Evolutionary conservation across 2,888 invertebrate genomes (phyloP), one percentile per base, ranked within the genome.

Genomic region (Tricholauxania praeusta): DNA sequence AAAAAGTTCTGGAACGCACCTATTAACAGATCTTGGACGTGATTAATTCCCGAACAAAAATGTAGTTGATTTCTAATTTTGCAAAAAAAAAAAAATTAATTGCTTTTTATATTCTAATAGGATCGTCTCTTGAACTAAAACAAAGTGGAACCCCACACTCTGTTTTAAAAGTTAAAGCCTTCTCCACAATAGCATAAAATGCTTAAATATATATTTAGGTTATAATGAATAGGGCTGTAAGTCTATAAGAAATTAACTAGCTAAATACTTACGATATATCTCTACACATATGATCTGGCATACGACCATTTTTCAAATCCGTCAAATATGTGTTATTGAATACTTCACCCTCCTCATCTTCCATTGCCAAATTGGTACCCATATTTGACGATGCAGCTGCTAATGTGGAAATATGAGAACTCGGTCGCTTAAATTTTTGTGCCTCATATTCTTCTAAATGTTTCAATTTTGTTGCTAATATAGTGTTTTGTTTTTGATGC

Each of bases 321-420:
- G 89, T 89, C 76, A 96, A 89, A 83, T 93, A 94, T 66, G 93
- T 93, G 78, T 93, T 94, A 85, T 95, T 94, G 83, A 96, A 96
- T 60, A 93, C 89, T 83, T 96, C 95, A 60, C 93, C 94, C 79
- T 94, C 94, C 83, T 96, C 96, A 81, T 96, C 96, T 63, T 95
- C 95, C 91, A 93, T 93, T 80, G 91, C 90, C 32, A 93, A 87
- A 77, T 90, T 90, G 5, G 82, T 80, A 51, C 80, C 81, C 19
- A 83, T 71, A 73, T 82, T 82, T n/a, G 78, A 72, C 52, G 76
- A 76, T 8, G 75, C 63, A 48, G 73, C 62, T 15, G 75, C 67
- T 60, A 77, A 75, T 28, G 77, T 71, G 12, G 78, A 75, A 15
- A 76, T 76, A 17, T 77, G 78, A 0, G 79, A 78, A 62, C 15